phyloP scores from a whole-genome alignment of 2,888 invertebrate genomes.

The Polydrusus cervinus region DNA sequence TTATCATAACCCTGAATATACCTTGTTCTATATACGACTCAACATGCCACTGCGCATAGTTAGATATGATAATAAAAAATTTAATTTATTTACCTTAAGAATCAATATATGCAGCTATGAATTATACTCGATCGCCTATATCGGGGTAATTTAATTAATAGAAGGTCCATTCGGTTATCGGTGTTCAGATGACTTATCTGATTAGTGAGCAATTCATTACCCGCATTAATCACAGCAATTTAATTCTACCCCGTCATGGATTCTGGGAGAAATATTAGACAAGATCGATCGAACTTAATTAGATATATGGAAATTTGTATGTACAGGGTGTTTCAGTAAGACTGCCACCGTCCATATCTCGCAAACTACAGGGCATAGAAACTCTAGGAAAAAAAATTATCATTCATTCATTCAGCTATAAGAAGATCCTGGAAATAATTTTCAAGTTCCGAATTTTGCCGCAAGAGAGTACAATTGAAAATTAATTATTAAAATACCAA shows the following conservation, averaged over 20 bases:
- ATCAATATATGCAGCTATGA: slow-evolving; percentile 20
- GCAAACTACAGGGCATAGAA: too few species aligned
- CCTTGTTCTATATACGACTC: too few species aligned
- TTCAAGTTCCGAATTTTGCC: too few species aligned
- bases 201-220: slow-evolving; percentile 60
- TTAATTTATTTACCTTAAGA: not conserved
- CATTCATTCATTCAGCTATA: too few species aligned
- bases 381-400: too few species aligned
- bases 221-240: slow-evolving; percentile 59
- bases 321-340: not conserved
- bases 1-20: too few species aligned
- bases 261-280: slow-evolving; percentile 40
- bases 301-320: slow-evolving; percentile 15
- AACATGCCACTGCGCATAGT: not conserved
- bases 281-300: slow-evolving; percentile 18
- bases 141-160: slow-evolving; percentile 38
- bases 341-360: too few species aligned
- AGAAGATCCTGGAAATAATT: too few species aligned
- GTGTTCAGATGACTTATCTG: slow-evolving; percentile 59
- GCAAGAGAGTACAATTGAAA: too few species aligned
- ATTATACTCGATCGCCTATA: slow-evolving; percentile 16
- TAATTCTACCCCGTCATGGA: slow-evolving; percentile 57
- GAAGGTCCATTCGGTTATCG: slow-evolving; percentile 34
- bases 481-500: too few species aligned
- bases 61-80: not conserved